These are phyloP conservation scores for Ramphastos sulfuratus DNA, from an alignment of 2,113 vertebrate genomes.

Conservation along the genomic window DNA sequence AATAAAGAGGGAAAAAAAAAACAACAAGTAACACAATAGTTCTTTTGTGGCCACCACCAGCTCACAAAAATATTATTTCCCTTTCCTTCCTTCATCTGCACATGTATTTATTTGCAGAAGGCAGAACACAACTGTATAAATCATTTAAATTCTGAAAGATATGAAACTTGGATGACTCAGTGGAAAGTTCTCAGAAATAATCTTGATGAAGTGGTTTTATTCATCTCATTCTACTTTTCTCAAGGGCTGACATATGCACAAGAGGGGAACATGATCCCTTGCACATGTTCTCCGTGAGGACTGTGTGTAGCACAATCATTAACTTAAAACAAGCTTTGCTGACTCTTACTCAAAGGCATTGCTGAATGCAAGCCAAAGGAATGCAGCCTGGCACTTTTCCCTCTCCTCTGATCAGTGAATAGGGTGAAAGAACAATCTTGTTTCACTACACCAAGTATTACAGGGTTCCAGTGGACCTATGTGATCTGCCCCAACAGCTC, in stretches of 20 bases:
- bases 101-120: conserved; percentile 12
- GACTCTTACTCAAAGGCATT: conserved; percentile 21
- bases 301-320: not conserved
- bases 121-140: not conserved
- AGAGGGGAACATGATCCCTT: conserved; percentile 34
- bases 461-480: not conserved
- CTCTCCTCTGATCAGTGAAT: not conserved
- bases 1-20: not conserved
- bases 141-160: conserved; percentile 4
- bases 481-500: not conserved
- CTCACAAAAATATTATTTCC: conserved; percentile 12
- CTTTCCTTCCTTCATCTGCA: conserved; percentile 2
- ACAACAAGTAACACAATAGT: not conserved
- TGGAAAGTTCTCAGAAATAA: conserved; percentile 31
- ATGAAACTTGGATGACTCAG: conserved; percentile 15
- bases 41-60: not conserved
- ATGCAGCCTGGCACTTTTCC: conserved; percentile 33
- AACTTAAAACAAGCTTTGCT: conserved; percentile 38
- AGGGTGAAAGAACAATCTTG: not conserved
- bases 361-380: conserved; percentile 48
- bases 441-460: not conserved
- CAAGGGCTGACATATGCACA: conserved; percentile 13
- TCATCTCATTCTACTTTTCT: conserved; percentile 51
- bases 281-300: conserved; percentile 59
- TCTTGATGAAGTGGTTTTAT: conserved; percentile 36